Conservation (phyloP, 2,797 vertebrate species). For the Lepus oiostolus region DNA sequence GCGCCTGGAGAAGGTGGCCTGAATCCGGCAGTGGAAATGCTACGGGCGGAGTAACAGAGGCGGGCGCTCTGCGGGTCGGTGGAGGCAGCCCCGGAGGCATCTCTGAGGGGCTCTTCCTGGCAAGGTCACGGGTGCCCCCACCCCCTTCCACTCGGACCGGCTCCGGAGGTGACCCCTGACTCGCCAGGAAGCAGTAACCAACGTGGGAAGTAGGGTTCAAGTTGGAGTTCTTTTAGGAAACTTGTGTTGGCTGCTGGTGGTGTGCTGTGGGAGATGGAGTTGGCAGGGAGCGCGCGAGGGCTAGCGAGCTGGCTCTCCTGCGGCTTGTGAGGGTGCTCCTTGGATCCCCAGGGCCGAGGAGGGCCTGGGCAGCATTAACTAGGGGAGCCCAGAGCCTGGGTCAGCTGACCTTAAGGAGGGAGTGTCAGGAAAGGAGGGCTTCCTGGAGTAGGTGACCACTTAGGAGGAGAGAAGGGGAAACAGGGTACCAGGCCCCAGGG, state of each 20-base stretch:
- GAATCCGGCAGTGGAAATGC: not conserved
- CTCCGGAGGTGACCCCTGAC: not conserved
- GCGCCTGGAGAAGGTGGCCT: not conserved
- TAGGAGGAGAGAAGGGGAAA: not conserved
- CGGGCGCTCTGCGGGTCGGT: not conserved
- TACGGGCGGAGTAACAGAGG: not conserved
- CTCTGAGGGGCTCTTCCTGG: not conserved
- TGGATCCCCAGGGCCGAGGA: not conserved
- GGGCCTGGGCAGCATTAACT: not conserved
- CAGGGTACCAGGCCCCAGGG: not conserved
- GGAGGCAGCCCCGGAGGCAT: not conserved
- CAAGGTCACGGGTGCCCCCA: not conserved
- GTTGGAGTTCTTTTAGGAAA: not conserved
- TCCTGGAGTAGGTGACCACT: not conserved
- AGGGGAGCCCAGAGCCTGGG: not conserved
- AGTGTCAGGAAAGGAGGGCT: not conserved
- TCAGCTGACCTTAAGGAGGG: not conserved
- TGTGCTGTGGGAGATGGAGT: not conserved
- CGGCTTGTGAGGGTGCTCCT: not conserved
- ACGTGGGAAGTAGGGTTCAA: not conserved
- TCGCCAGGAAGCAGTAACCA: not conserved
- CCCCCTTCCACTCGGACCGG: not conserved
- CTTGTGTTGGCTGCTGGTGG: not conserved
- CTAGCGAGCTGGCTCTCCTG: not conserved
- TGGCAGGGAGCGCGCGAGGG: too few relatives aligned